These are phyloP conservation scores for Phallusia fumigata DNA, from an alignment of 23 tunicate genomes.

Conservation along the genomic window DNA sequence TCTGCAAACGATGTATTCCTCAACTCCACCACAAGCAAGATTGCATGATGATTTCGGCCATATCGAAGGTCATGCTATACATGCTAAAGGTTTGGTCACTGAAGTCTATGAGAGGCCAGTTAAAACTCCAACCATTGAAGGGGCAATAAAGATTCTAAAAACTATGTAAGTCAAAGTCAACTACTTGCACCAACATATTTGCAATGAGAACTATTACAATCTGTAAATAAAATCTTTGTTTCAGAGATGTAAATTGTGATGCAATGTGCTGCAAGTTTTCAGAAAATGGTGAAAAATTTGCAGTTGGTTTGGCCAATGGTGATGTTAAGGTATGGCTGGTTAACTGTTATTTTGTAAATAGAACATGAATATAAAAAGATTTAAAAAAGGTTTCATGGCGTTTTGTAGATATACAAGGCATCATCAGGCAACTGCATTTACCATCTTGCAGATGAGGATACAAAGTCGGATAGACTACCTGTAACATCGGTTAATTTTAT, in stretches of 20 bases:
- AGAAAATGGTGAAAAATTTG: conserved; percentile 72
- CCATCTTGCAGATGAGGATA: conserved; percentile 76
- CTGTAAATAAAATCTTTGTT: too few relatives aligned
- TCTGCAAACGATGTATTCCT: neutral
- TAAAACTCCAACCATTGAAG: conserved; percentile 31
- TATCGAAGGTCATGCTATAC: neutral
- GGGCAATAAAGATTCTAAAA: conserved; percentile 69
- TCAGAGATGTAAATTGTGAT: conserved; percentile 71
- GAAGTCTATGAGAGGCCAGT: neutral
- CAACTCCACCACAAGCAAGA: neutral
- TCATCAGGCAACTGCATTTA: conserved; percentile 68
- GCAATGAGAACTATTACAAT: too few relatives aligned
- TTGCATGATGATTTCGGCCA: conserved; percentile 1
- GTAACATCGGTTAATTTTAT: conserved; percentile 71
- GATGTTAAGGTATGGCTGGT: conserved; percentile 42
- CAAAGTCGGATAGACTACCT: conserved; percentile 61
- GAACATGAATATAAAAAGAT: too few relatives aligned
- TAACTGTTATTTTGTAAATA: neutral
- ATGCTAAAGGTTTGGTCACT: neutral
- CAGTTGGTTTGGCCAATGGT: conserved; percentile 89
- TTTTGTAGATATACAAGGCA: conserved; percentile 44
- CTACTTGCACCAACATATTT: too few relatives aligned
- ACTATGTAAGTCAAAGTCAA: conserved; percentile 57
- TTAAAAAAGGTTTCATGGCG: too few relatives aligned
- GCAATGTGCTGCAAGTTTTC: conserved; percentile 83